Evolutionary conservation across 2,888 invertebrate species (phyloP), one percentile per base, ranked within the genome.

Genomic region (Drosophila limbata): DNA sequence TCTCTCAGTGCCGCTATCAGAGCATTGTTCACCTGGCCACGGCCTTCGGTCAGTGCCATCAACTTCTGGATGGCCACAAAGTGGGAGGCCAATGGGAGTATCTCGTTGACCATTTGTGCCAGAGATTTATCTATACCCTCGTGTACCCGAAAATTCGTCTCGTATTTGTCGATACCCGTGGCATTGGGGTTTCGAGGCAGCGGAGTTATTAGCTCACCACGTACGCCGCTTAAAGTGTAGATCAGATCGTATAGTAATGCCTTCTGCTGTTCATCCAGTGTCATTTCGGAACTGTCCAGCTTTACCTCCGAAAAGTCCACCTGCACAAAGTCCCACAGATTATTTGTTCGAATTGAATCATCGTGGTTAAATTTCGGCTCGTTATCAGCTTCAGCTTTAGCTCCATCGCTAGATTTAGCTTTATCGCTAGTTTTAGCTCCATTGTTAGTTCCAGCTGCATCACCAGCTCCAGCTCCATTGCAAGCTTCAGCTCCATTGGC

Each of bases 11-110:
- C 96, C 57, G 97, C 96, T 75, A 96, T 95, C 39, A 99, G 93
- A 0, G 98, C 98, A 93, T 98, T 98, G 90, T 98, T 95, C 0
- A 99, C 97, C 93, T 97, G 96, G 8, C 98, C 98, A 91, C 98
- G 97, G 4, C 55, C 69, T 13, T 78, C 63, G 1, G 55, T 84
- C 10, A 31, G 40, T 0, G 73, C 55, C 59, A 96, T 95, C 91
- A 98, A 98, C 84, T 96, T 94, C 67, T 97, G 95, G 37, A 98
- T 95, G 83, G 96, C 95, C 0, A 97, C 97, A 92, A 97, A 98
- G 92, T 97, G 95, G 1, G 96, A 96, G 51, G 98, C 98, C 37
- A 99, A 91, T 0, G 98, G 98, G 62, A 98, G 93, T 91, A 98
- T 96, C 91, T 92, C 87, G 19, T 90, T 77, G 4, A 91, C 84